Evolutionary conservation across 2,888 invertebrate species (phyloP).

Genomic region (Hybos culiciformis): DNA sequence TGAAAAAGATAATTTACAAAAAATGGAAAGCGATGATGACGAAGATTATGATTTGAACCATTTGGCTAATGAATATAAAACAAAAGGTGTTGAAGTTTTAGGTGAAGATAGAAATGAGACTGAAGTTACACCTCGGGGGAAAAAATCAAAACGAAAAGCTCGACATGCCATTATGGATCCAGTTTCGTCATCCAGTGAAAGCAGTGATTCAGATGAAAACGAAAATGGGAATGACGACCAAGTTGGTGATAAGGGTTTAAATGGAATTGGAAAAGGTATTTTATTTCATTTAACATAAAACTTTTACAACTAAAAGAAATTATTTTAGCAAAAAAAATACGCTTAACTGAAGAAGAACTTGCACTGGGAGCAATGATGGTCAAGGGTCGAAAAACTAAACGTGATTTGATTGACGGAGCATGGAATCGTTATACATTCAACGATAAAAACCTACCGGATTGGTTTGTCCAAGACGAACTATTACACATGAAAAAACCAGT

Average conservation of each 20-base stretch:
- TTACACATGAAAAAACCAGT: constrained; percentile 73
- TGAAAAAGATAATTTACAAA: constrained; percentile 69
- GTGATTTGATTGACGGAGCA: constrained; percentile 78
- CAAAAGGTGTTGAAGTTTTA: constrained; percentile 46
- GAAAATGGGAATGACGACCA: constrained; percentile 23
- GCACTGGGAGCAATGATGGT: constrained; percentile 87
- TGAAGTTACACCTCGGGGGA: constrained; percentile 21
- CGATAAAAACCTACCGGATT: constrained; percentile 82
- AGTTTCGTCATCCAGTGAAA: constrained; percentile 19
- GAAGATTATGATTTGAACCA: constrained; percentile 78
- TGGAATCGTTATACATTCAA: constrained; percentile 92
- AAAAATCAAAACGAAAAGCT: constrained; percentile 30
- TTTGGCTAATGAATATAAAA: constrained; percentile 54
- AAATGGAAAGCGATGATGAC: constrained; percentile 67
- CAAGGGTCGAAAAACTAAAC: constrained; percentile 76
- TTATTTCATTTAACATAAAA: background rate
- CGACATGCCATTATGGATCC: constrained; percentile 20
- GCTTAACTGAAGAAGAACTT: constrained; percentile 72
- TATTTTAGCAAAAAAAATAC: constrained; percentile 41
- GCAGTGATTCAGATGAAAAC: constrained; percentile 22
- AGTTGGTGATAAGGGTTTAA: constrained; percentile 8
- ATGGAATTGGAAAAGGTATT: constrained; percentile 16
- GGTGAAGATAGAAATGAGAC: constrained; percentile 23
- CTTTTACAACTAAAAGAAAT: background rate
- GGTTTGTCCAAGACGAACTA: constrained; percentile 91